phyloP scores from a whole-genome alignment of 1,140 invertebrate genomes.

The Sitophilus oryzae region DNA sequence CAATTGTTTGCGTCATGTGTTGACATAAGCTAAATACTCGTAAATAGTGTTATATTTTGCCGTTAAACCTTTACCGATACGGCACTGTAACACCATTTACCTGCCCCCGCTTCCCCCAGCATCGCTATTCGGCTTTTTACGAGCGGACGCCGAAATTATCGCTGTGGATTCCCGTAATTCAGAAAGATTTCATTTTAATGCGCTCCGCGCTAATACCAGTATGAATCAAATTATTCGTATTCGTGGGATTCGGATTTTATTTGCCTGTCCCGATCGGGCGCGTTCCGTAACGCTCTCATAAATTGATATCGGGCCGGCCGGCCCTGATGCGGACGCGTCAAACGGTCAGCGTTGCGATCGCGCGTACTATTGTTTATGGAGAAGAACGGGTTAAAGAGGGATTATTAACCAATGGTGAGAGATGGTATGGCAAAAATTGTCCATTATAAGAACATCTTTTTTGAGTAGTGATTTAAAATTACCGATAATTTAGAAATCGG shows the following conservation, averaged over 20 bases:
- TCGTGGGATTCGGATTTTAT: conserved; percentile 26
- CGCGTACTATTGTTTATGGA: background rate
- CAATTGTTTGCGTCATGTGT: too few relatives aligned
- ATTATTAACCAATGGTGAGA: too few relatives aligned
- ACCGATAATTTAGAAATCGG: too few relatives aligned
- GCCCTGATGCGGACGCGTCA: background rate
- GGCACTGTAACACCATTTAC: conserved; percentile 25
- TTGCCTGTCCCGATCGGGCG: conserved; percentile 14
- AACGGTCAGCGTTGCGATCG: background rate
- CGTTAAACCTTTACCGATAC: too few relatives aligned
- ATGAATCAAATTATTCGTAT: conserved; percentile 33
- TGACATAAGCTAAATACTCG: too few relatives aligned
- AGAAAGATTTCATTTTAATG: conserved; percentile 34
- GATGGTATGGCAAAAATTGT: too few relatives aligned
- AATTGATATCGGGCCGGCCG: conserved; percentile 17
- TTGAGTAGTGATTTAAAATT: too few relatives aligned
- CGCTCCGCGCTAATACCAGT: conserved; percentile 28
- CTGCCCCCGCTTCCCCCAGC: conserved; percentile 19
- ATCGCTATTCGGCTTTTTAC: conserved; percentile 28
- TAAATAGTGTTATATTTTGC: too few relatives aligned
- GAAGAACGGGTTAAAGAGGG: background rate
- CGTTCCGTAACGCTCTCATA: conserved; percentile 9
- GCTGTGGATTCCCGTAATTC: conserved; percentile 31
- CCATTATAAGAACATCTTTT: too few relatives aligned
- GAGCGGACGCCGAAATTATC: conserved; percentile 30